A percentile compares a stretch with the other conserved stretches of the same genome.
phyloP scores from a whole-genome alignment of 2,888 invertebrate genomes.

The Phania funesta region DNA sequence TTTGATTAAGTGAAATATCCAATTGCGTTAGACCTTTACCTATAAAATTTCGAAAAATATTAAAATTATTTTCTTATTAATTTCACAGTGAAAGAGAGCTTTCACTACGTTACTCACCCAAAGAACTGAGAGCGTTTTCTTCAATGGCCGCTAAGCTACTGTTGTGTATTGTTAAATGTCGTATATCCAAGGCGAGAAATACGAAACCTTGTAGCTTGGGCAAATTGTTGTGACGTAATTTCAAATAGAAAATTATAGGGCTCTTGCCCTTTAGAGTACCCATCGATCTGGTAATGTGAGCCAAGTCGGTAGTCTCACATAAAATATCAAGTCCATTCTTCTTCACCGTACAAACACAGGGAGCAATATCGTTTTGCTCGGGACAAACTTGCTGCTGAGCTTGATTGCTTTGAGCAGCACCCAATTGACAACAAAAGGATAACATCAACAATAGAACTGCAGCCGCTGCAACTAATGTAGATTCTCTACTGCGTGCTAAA shows the following conservation, averaged over 20 bases:
- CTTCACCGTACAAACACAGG: conserved; percentile 92
- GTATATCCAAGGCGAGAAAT: conserved; percentile 92
- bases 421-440: conserved; percentile 40
- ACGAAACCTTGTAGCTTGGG: conserved; percentile 92
- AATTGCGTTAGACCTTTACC: conserved; percentile 93
- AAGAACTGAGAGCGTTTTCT: conserved; percentile 91
- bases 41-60: conserved; percentile 75
- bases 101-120: conserved; percentile 83
- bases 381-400: conserved; percentile 86
- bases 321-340: conserved; percentile 93
- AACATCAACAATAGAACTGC: conserved; percentile 49
- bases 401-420: conserved; percentile 67
- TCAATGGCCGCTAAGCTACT: conserved; percentile 93
- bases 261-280: conserved; percentile 89
- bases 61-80: neutral
- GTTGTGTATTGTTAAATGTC: conserved; percentile 93
- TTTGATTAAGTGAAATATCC: conserved; percentile 92
- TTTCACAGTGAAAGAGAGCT: neutral
- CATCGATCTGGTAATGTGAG: conserved; percentile 90
- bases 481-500: conserved; percentile 37
- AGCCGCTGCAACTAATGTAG: conserved; percentile 26
- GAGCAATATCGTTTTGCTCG: conserved; percentile 86
- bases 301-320: conserved; percentile 92
- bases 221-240: conserved; percentile 91
- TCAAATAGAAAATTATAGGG: conserved; percentile 92